Evolutionary conservation across 2,888 invertebrate species (phyloP), one percentile per base, ranked within the genome.

Genomic region (Epicampocera succincta): DNA sequence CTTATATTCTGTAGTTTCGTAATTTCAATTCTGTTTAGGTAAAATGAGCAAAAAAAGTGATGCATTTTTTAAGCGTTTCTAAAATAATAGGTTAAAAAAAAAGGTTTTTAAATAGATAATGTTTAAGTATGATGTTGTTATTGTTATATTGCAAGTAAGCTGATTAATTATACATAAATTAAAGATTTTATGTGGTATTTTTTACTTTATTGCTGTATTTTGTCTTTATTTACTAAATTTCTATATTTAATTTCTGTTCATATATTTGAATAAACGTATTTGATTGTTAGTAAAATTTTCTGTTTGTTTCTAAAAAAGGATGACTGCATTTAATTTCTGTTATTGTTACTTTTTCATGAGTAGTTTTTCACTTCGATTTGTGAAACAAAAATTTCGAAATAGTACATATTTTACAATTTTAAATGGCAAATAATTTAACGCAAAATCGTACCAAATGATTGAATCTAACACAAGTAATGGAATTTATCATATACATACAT

Each of bases 151-250:
- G 73, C 25, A 68, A 61, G 61, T 56, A n/a, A n/a, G n/a, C n/a
- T n/a, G n/a, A n/a, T n/a, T 48, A 42, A 33, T 56, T 12, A 25
- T 25, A 61, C 17, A 63, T 25, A 81, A 81, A 81, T 73, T 63
- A 77, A 68, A 77, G 56, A 63, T 56, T 60, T 44, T 60, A 9
- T 38, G 9, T 58, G 21, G 38, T 33, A 17, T 71, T 54, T 80
- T 72, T 72, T 19, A 66, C 44, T 76, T 77, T 77, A 81, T 81
- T 81, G 73, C 81, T 77, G 68, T 73, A 80, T 71, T 75, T 73
- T 77, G 56, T 81, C 73, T 77, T 73, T 77, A 81, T 77, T 81
- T 81, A 63, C 72, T 68, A 76, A 76, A 77, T 77, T 68, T 77
- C 46, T 80, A 71, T 68, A 69, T 76, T 72, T 52, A 54, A 42